Evolutionary conservation across 2,888 invertebrate genomes (phyloP).

Genomic region (Steinernema hermaphroditum): DNA sequence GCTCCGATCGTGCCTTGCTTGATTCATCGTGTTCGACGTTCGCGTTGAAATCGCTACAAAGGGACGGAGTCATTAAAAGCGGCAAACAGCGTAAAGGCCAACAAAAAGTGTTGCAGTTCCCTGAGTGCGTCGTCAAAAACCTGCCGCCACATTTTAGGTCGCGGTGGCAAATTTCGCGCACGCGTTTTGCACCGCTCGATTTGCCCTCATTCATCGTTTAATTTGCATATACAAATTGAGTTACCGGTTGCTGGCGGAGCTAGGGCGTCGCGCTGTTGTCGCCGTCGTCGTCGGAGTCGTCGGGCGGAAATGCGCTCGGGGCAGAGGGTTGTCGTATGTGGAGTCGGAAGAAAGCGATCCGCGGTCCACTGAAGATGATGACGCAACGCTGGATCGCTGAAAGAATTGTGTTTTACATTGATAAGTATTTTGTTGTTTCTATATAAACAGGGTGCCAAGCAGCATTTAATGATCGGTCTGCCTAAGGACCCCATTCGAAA

Average conservation of each 20-base stretch:
- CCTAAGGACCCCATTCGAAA: too few relatives aligned
- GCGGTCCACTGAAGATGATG: constrained; percentile 13
- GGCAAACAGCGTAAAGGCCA: not conserved
- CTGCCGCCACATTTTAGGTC: not conserved
- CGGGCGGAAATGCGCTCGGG: constrained; percentile 9
- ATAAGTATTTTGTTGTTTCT: too few relatives aligned
- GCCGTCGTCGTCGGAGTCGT: constrained; percentile 11
- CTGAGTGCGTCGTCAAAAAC: not conserved
- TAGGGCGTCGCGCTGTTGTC: constrained; percentile 1
- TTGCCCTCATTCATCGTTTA: constrained; percentile 31
- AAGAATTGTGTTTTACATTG: not conserved
- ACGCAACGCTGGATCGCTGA: constrained; percentile 19
- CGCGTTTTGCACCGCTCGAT: constrained; percentile 23
- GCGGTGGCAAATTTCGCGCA: not conserved
- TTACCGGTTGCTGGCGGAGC: constrained; percentile 29
- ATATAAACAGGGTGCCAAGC: too few relatives aligned
- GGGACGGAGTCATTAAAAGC: not conserved
- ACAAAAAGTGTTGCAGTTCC: not conserved
- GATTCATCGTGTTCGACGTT: constrained; percentile 6
- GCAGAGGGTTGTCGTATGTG: constrained; percentile 16
- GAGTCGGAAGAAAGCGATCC: constrained; percentile 15
- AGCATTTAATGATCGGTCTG: too few relatives aligned
- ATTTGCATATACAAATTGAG: constrained; percentile 31
- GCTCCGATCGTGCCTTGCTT: not conserved
- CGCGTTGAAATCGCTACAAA: constrained; percentile 1